phyloP scores from a whole-genome alignment of 1,140 invertebrate genomes.

The Tetragnatha versicolor region DNA sequence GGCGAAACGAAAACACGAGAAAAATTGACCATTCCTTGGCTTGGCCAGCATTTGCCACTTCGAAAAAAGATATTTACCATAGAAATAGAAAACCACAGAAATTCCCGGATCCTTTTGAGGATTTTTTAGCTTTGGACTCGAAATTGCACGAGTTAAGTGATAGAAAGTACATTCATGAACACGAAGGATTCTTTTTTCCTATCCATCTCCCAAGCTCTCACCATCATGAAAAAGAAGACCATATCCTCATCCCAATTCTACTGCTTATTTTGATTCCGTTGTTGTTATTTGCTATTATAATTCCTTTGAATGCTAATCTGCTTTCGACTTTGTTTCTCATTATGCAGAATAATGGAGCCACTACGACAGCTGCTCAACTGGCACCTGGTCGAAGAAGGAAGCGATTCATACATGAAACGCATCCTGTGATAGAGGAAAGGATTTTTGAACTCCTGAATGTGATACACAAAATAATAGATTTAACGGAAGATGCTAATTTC shows the following conservation, averaged over 20 bases:
- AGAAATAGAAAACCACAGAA: slow-evolving; percentile 20
- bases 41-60: slow-evolving; percentile 22
- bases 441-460: slow-evolving; percentile 9
- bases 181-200: slow-evolving; percentile 48
- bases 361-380: slow-evolving; percentile 17
- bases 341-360: slow-evolving; percentile 45
- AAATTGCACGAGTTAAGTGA: slow-evolving; percentile 39
- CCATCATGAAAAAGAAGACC: slow-evolving; percentile 45
- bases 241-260: slow-evolving; percentile 24
- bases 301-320: slow-evolving; percentile 47
- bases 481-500: background rate
- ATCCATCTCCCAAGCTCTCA: slow-evolving; percentile 25
- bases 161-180: slow-evolving; percentile 48
- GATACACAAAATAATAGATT: slow-evolving; percentile 1
- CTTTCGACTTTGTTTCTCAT: slow-evolving; percentile 45
- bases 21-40: slow-evolving; percentile 28
- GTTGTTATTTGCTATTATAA: slow-evolving; percentile 47
- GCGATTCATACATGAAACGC: background rate
- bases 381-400: slow-evolving; percentile 10
- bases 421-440: slow-evolving; percentile 24
- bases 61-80: slow-evolving; percentile 37
- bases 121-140: slow-evolving; percentile 24
- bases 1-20: slow-evolving; percentile 11
- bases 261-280: slow-evolving; percentile 40
- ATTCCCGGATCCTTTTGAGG: slow-evolving; percentile 30